Percentiles rank a stretch among this genome's conserved stretches.
These are phyloP conservation scores for Pollenia amentaria DNA, from an alignment of 2,888 invertebrate genomes.

Conservation along the genomic window DNA sequence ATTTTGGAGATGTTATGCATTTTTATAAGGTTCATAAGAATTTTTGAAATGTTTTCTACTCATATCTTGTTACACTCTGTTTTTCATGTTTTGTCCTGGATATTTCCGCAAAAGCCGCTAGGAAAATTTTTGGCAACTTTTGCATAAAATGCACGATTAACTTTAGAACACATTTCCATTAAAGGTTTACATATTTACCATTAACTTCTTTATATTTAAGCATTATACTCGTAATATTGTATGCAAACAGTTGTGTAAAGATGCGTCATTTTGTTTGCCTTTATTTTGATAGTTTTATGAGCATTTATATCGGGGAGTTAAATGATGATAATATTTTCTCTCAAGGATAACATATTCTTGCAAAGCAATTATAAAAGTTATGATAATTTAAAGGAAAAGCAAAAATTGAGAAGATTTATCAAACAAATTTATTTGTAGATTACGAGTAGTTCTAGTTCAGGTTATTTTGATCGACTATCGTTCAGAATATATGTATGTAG, in stretches of 20 bases:
- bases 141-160: conserved; percentile 54
- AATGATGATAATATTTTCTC: conserved; percentile 23
- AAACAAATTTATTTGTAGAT: no score
- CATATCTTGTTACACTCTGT: background rate
- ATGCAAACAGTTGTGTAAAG: background rate
- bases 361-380: no score
- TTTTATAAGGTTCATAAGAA: no score
- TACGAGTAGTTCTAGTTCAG: no score
- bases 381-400: no score
- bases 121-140: conserved; percentile 38
- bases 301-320: background rate
- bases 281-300: background rate
- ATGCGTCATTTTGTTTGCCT: conserved; percentile 47
- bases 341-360: conserved; percentile 49
- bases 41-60: background rate
- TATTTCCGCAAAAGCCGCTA: conserved; percentile 38
- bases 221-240: no score
- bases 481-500: no score
- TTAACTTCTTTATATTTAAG: conserved; percentile 33
- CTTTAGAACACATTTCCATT: conserved; percentile 64
- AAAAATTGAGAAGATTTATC: no score
- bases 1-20: no score
- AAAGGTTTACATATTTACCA: conserved; percentile 60
- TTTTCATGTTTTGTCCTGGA: background rate
- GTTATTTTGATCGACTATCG: no score